Base-by-base conservation (phyloP, 2,113 vertebrate genomes). In the Engraulis encrasicolus region DNA sequence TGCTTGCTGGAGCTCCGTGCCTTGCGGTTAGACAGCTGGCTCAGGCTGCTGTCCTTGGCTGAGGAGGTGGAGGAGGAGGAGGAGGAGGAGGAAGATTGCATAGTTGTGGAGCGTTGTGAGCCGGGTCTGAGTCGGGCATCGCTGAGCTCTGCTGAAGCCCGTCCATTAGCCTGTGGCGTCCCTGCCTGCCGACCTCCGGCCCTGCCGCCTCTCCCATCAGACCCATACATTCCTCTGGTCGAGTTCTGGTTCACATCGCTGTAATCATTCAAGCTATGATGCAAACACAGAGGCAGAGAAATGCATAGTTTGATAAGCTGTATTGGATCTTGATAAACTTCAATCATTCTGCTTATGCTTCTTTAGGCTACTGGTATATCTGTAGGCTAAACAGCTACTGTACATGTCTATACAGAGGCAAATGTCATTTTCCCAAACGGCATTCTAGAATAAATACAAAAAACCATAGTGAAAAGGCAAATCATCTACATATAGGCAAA, bases 241-340 rank as follows among this genome's bases (percentile, higher is more conserved):
- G 95, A 93, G 91, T 91, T 92, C 87, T 96, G 98, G 87, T 94
- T 87, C 6, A 96, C 90, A 83, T 98, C 97, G 2, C 92, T 92
- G 86, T 95, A 95, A 48, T 95, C 92, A 52, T 96, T 98, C 92
- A 96, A 96, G 94, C 97, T 98, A 88, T 37, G 78, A 6, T 0
- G 38, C 36, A 74, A 6, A 58, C 45, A 82, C 36, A 4, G 86
- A 3, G 3, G 0, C 52, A 27, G 61, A 58, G 84, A 37, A 38
- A 12, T 34, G 2, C 48, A 12, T 34, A 74, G 27, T 34, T 14
- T 14, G 17, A 14, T 31, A 14, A 74, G 31, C 15, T 74, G 40
- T 9, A 45, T 45, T 45, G 9, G 40, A 45, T 45, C 40, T 5
- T 45, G 40, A 9, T 45, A 45, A 45, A 9, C 40, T 66, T 1